A percentile compares a stretch with the other conserved stretches of the same genome.
Conservation (phyloP, 2,888 invertebrate species). For the Ornithoptera priamus region DNA sequence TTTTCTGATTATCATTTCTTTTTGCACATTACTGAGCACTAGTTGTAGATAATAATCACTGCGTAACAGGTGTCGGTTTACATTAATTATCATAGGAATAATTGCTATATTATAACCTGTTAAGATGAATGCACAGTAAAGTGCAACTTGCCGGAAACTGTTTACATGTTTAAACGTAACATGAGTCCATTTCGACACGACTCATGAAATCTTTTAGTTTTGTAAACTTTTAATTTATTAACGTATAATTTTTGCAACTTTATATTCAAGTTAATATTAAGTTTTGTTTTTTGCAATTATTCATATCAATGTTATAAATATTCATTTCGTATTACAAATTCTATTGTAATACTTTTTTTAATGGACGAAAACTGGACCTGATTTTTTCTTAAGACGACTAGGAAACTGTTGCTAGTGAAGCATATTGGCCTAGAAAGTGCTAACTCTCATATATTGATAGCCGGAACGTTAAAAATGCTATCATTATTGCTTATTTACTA, state of each 20-base stretch:
- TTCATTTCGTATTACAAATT: background rate
- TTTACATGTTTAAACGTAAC: constrained; percentile 15
- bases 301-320: background rate
- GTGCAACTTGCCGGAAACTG: constrained; percentile 20
- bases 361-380: too few species aligned
- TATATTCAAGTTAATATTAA: background rate
- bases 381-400: too few species aligned
- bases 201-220: constrained; percentile 15
- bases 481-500: too few species aligned
- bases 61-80: constrained; percentile 7
- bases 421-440: too few species aligned
- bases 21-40: too few species aligned
- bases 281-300: background rate
- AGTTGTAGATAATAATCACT: constrained; percentile 4
- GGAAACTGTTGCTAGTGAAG: too few species aligned
- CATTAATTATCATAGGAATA: constrained; percentile 22
- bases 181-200: constrained; percentile 15
- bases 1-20: too few species aligned
- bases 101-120: constrained; percentile 27
- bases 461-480: too few species aligned
- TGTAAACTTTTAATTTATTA: constrained; percentile 7
- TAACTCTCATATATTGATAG: too few species aligned
- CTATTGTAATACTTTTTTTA: background rate
- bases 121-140: constrained; percentile 13
- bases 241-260: background rate